Conservation (phyloP, 2,797 vertebrate species). For the Peromyscus aztecus region DNA sequence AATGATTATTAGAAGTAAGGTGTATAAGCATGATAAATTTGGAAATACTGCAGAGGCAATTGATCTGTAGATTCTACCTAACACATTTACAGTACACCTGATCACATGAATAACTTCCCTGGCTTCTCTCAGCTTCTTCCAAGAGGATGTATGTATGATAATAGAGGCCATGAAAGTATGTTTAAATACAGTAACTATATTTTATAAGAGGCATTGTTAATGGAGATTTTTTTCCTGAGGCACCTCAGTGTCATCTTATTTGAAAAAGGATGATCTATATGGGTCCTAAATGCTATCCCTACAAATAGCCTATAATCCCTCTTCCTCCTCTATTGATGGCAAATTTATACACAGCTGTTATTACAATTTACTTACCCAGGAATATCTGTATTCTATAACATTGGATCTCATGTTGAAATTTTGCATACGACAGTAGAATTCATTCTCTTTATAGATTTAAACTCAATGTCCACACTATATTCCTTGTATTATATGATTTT, state of each 20-base stretch:
- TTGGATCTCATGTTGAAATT: not conserved
- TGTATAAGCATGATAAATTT: not conserved
- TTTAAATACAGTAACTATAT: slow-evolving; percentile 27
- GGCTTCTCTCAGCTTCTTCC: slow-evolving; percentile 22
- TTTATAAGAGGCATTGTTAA: slow-evolving; percentile 39
- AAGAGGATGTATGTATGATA: not conserved
- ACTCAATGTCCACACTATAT: not conserved
- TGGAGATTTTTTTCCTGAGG: not conserved
- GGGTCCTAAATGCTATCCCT: not conserved
- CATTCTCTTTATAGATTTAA: slow-evolving; percentile 8
- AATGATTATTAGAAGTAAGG: not conserved
- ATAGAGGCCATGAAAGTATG: not conserved
- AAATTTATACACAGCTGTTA: not conserved
- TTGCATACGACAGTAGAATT: not conserved
- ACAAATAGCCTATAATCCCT: not conserved
- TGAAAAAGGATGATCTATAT: not conserved
- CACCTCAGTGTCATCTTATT: not conserved
- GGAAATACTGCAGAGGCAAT: not conserved
- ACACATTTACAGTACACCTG: not conserved
- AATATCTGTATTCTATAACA: not conserved
- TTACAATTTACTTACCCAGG: not conserved
- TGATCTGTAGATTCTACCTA: not conserved
- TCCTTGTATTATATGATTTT: not conserved
- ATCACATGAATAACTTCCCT: not conserved
- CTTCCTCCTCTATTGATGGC: not conserved